Base-by-base conservation (phyloP, 1,140 invertebrate species). In the Diuraphis noxia region DNA sequence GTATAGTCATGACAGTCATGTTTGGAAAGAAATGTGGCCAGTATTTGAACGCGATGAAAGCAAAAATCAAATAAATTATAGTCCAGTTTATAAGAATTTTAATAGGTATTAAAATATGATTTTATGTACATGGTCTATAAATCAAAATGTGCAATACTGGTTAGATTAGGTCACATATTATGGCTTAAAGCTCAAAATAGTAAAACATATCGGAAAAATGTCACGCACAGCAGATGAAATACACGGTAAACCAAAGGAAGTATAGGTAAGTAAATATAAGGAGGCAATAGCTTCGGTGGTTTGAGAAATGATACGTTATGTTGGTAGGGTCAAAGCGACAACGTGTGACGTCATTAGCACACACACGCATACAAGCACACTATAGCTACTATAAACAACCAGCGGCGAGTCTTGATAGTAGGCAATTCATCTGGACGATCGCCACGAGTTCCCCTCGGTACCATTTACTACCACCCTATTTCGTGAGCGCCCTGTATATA, bases 291-390 rank as follows among this genome's bases (percentile, higher is more conserved):
- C 21, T 9, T 36, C 46, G 46, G 34, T 56, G 25, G 21, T 88
- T 88, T 63, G 86, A 87, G 46, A 87, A 87, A 87, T 56, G 85
- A 87, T 87, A 87, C 46, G 49, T 56, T 56, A 56, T 87, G 46
- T 49, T 43, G 34, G 85, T 10, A 87, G 85, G 85, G 84, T 43
- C 30, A 43, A 30, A 38, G 23, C 79, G 36, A 41, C 49, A 34
- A 34, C 40, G 34, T 79, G 63, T 46, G 77, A 90, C 89, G 89
- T 91, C 89, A 81, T 91, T 91, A 91, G 89, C 72, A 52, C 86
- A 49, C 89, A 38, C 56, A n/a, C 56, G 6, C 30, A 63, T 17
- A 63, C 56, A 63, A 30, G 9, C 56, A 63, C 56, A 72, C 56
- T 1, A n/a, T n/a, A 13, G 13, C 56, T 72, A 23, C 23, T n/a